Evolutionary conservation across 2,113 vertebrate species (phyloP).

Genomic region (Malurus elegans): DNA sequence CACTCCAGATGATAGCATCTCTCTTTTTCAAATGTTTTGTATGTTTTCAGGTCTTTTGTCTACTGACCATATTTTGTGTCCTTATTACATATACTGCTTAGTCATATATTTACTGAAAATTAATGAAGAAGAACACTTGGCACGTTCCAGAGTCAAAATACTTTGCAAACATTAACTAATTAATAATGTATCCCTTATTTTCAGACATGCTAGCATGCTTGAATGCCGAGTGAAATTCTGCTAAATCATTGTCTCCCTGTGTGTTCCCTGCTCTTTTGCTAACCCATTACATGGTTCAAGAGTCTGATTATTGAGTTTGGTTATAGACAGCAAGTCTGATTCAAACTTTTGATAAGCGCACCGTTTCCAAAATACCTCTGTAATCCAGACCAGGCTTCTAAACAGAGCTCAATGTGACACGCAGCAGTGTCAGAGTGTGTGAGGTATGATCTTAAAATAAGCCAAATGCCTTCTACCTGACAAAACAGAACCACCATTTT

Average conservation of each 20-base stretch:
- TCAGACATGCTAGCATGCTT: conserved; percentile 49
- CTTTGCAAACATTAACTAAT: conserved; percentile 65
- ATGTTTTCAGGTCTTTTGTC: conserved; percentile 26
- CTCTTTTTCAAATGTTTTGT: conserved; percentile 8
- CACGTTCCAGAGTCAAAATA: conserved; percentile 28
- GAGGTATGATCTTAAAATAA: conserved; percentile 44
- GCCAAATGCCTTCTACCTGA: neutral
- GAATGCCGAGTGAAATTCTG: conserved; percentile 47
- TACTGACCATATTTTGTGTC: conserved; percentile 28
- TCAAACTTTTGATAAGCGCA: conserved; percentile 45
- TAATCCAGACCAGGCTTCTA: conserved; percentile 19
- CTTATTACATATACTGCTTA: conserved; percentile 39
- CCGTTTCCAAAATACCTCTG: neutral
- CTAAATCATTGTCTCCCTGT: conserved; percentile 46
- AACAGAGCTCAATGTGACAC: conserved; percentile 41
- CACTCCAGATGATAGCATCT: neutral
- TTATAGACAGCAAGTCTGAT: conserved; percentile 26
- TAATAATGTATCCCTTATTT: conserved; percentile 67
- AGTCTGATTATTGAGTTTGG: neutral
- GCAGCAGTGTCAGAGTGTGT: neutral
- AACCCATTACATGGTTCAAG: conserved; percentile 10
- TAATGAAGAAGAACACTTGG: conserved; percentile 42
- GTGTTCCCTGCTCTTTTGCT: neutral
- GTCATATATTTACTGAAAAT: conserved; percentile 49
- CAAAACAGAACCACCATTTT: neutral